A percentile compares a stretch with the other conserved stretches of the same genome.
phyloP scores from a whole-genome alignment of 2,797 vertebrate species.

The Mus minutoides region DNA sequence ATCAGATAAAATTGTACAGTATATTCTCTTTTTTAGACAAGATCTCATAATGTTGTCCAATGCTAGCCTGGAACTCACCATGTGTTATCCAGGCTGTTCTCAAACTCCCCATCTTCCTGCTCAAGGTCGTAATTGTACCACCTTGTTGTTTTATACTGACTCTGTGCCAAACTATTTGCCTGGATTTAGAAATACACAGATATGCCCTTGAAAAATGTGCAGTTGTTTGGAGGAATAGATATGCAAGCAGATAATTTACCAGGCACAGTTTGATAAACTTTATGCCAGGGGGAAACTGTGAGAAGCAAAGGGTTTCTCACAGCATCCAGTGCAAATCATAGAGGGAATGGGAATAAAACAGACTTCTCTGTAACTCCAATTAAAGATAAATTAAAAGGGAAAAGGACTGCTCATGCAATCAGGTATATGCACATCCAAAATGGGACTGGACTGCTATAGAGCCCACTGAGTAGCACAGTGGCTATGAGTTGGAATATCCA shows the following conservation, averaged over 20 bases:
- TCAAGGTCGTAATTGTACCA: neutral
- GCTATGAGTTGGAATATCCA: too few relatives aligned
- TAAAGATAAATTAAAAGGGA: constrained; percentile 6
- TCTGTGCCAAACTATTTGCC: neutral
- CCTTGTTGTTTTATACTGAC: neutral
- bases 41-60: neutral
- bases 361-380: neutral
- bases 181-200: neutral
- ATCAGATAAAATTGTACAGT: neutral
- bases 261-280: constrained; percentile 12
- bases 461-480: neutral
- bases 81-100: neutral
- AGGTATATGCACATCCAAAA: neutral
- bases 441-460: neutral
- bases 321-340: neutral
- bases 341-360: neutral
- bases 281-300: neutral
- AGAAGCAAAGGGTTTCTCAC: constrained; percentile 37
- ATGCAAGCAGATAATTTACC: constrained; percentile 45
- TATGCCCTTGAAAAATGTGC: neutral
- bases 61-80: neutral
- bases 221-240: constrained; percentile 16
- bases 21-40: neutral
- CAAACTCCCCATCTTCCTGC: neutral
- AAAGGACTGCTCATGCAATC: neutral